Base-by-base conservation (phyloP, 92 coral and sea anemone genomes). In the Bergia puertoricense region DNA sequence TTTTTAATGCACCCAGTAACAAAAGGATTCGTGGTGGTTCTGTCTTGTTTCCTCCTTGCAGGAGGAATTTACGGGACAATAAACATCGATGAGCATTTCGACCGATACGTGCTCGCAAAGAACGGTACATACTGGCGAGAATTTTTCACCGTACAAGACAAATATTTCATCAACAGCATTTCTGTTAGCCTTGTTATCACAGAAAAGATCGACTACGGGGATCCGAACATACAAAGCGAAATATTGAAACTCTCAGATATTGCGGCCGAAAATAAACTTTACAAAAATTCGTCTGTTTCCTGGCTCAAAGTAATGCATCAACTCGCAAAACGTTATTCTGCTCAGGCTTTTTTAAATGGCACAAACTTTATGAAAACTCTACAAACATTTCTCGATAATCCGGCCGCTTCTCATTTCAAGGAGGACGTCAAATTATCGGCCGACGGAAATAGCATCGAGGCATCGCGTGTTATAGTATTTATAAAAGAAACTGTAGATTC, bases 381-480 rank as follows among this genome's bases (percentile, higher is more conserved):
- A 14, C 86, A 82, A 74, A 22, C 13, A 9, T 94, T 94, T 67
- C 92, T 94, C 54, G 66, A 75, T 3, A 16, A 74, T 46, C 92
- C 94, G 0, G 83, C 40, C 9, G 89, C 69, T 78, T 62, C 92
- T 6, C 90, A 90, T 80, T 93, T 92, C 81, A 51, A 78, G 85
- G 86, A 85, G 73, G 98, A 96, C 73, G 59, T 96, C 30, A 66
- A 83, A 78, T 91, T 96, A 59, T 86, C 93, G 0, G 68, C 86
- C 13, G 94, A 94, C 69, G 88, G 90, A n/a, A 39, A 65, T 6
- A 76, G 73, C 14, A 54, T 96, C 37, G 76, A 73, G 76, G 98
- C 98, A 4, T 96, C 98, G 0, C 94, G 98, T 10, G 81, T 96
- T 36, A 74, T 91, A 30, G 92, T 94, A 76, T 94, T 86, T 72